A percentile compares a stretch with the other conserved stretches of the same genome.
These are phyloP conservation scores for Apodemus agrarius DNA, from an alignment of 2,797 vertebrate species.

Conservation along the genomic window DNA sequence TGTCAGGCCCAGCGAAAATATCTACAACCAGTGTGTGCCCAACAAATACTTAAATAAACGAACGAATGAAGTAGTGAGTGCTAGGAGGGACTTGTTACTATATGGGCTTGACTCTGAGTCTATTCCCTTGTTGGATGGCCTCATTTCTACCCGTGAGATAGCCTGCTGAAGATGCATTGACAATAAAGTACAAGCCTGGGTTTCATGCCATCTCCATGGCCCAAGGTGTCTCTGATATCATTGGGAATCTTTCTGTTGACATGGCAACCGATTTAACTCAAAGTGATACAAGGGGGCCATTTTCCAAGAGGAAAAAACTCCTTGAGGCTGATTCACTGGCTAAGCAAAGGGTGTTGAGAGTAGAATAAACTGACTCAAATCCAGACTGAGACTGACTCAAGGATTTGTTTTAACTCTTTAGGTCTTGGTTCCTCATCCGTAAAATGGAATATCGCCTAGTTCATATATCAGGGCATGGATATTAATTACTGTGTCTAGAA, in stretches of 20 bases:
- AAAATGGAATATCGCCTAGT: neutral
- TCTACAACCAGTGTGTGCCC: neutral
- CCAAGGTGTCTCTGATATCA: neutral
- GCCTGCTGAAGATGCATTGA: neutral
- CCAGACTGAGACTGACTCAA: neutral
- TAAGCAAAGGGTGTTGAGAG: neutral
- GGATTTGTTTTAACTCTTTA: neutral
- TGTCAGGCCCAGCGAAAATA: neutral
- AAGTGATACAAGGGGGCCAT: neutral
- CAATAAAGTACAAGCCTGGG: neutral
- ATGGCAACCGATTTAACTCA: neutral
- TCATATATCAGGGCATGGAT: neutral
- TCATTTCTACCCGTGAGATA: neutral
- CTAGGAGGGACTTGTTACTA: neutral
- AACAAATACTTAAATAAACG: neutral
- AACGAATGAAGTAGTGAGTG: neutral
- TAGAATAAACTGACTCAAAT: neutral
- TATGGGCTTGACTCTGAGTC: slow-evolving; percentile 17
- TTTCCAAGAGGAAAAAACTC: slow-evolving; percentile 11
- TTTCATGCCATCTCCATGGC: neutral
- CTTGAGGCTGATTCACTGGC: neutral
- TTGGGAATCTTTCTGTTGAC: neutral
- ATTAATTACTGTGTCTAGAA: neutral
- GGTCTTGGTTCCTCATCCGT: slow-evolving; percentile 34
- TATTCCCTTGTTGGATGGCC: neutral